Base-by-base conservation (phyloP, 2,113 vertebrate genomes). In the Scomber colias region DNA sequence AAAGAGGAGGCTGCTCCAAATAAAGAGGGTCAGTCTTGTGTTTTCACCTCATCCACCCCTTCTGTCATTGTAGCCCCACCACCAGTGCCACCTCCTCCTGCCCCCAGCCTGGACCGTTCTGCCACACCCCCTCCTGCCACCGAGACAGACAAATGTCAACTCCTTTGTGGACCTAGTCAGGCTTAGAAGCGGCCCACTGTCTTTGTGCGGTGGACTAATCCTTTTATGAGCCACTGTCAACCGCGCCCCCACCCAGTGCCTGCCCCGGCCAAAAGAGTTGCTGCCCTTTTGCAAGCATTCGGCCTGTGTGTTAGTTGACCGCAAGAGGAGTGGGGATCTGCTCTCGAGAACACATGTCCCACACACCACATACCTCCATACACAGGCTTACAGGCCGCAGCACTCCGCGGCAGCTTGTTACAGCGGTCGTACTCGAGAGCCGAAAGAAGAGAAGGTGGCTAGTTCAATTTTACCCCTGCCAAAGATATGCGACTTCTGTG, bases 91-190 rank as follows among this genome's bases (percentile, higher is more conserved):
- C 88, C 93, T 74, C 90, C 89, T 85, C 65, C 84, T 62, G 48
- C 91, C 94, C 88, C 78, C 71, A 55, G 68, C 83, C 83, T 50
- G 77, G 79, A 87, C 79, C 54, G 46, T 51, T 79, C 81, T 79
- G 91, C 77, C 87, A 89, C 88, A 76, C 90, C 92, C 83, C 89
- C 89, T 89, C 91, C 93, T 89, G 81, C 87, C 92, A 94, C 92
- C 49, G 93, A 95, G 95, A 96, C 94, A 93, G 95, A 95, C 94
- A 96, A 95, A 96, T 95, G 95, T 96, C 96, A 96, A 91, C 84
- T 92, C 94, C 94, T 93, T 94, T 95, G 93, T 95, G 90, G 89
- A 92, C 91, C 92, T 2, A 80, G 80, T 90, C 85, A 66, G 15
- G 87, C 93, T 97, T 94, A 95, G 95, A 96, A 94, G 95, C 83